Conservation (phyloP, 2,797 vertebrate species). For the Mareca penelope region DNA sequence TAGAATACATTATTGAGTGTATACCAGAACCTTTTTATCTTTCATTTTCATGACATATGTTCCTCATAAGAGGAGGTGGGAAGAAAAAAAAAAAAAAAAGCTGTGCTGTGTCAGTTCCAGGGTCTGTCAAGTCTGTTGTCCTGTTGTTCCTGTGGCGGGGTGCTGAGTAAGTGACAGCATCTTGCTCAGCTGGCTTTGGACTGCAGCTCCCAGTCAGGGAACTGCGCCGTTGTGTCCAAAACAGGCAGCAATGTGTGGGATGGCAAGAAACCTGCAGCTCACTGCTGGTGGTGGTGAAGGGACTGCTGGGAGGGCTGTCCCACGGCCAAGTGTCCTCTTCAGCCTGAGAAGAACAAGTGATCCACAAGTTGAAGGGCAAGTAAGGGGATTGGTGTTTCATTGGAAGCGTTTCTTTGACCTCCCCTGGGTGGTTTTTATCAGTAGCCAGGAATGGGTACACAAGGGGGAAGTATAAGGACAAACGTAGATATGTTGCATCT, state of each 20-base stretch:
- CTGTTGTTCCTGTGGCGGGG: not conserved
- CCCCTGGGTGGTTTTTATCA: not conserved
- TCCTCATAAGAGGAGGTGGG: not conserved
- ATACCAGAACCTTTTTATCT: not conserved
- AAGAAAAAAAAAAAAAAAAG: not conserved
- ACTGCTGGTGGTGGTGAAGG: accelerated
- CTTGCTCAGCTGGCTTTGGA: not conserved
- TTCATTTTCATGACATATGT: not conserved
- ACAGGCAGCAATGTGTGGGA: too few relatives aligned
- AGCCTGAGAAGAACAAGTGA: not conserved
- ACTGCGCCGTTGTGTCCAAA: too few relatives aligned
- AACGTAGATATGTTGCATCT: not conserved
- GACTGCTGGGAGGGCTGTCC: not conserved
- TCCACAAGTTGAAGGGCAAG: not conserved
- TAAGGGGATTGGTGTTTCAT: not conserved
- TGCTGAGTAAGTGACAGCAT: not conserved
- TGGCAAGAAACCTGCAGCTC: not conserved
- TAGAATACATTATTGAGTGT: not conserved
- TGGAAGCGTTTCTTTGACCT: not conserved
- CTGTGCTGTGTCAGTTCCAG: not conserved
- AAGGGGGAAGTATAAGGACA: not conserved
- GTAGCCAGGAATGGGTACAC: accelerated
- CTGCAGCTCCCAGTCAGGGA: not conserved
- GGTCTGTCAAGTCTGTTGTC: not conserved
- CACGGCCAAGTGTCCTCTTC: not conserved